Base-by-base conservation (phyloP, 92 coral and sea anemone genomes). In the Chrysogorgia sp. region DNA sequence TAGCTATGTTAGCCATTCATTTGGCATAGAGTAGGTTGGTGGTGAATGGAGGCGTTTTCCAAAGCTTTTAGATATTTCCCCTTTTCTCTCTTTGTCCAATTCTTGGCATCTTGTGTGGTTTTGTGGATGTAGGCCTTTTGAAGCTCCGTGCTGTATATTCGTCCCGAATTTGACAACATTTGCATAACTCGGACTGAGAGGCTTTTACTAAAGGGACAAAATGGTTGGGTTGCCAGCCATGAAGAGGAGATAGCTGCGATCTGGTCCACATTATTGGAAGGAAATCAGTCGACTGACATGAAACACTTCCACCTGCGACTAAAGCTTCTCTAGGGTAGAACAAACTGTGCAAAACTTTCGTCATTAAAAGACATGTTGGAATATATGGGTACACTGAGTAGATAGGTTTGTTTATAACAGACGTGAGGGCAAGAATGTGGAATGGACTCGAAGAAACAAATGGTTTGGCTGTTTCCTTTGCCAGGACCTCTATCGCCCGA, bases 381-480 rank as follows among this genome's bases (percentile, higher is more conserved):
- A 56, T 29, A n/a, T 71, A 47, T 31, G 86, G 86, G 32, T 82
- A 75, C 21, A 63, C 86, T 15, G 82, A 75, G 41, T 35, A 74
- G 19, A 82, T 60, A 12, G 86, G 86, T 34, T 62, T 74, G 40
- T 29, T 34, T 1, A 72, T 82, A 35, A 82, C 86, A 8, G 86
- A 74, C 13, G 86, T 56, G 24, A 82, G 75, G 17, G 86, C 86
- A 7, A 82, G 81, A 9, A 82, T 40, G 47, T 59, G 50, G 24
- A 82, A 82, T 30, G 74, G 47, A 19, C 52, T 15, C 2, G 81
- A 35, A n/a, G n/a, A n/a, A n/a, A n/a, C n/a, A n/a, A n/a, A n/a
- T n/a, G n/a, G n/a, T n/a, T n/a, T n/a, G n/a, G 74, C 72, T 37
- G 74, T 74, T 60, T 56, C 33, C 47, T 71, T 33, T 17, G 81